Evolutionary conservation across 2,888 invertebrate species (phyloP), one percentile per base, ranked within the genome.

Genomic region (Sinohyriopsis cumingii): DNA sequence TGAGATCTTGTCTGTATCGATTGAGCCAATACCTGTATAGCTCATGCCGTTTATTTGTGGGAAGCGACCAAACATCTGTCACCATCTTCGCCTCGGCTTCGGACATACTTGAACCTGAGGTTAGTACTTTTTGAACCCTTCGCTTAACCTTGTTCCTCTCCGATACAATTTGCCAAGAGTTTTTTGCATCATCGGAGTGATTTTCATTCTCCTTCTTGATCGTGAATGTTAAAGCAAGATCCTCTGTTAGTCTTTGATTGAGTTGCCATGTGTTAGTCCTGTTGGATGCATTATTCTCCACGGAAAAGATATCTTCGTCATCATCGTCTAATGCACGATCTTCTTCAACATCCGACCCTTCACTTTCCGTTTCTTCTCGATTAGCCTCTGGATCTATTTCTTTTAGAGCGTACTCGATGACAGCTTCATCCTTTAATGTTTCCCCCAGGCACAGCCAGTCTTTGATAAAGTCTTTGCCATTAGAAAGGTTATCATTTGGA

Each of bases 1-100:
- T 62, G 15, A 86, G 53, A 9, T 66, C 19, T 1, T 61, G 24
- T n/a, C 72, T 67, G 67, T 84, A 82, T 62, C 68, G 63, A 5
- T 68, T n/a, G 12, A 87, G 69, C 91, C 91, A 91, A 66, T 77
- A 74, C 53, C 83, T 81, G 73, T 91, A 91, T 24, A 91, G 73
- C 12, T 82, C 86, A 91, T 91, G 91, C 66, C 91, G 87, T 9
- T 88, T 73, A 4, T 75, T 24, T 55, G 83, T 80, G 45, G 77
- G 53, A 25, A 88, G 74, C 28, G 77, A 69, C 80, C 88, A 80
- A 5, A 86, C 82, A 82, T 82, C 79, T 12, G n/a, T 28, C 18
- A 85, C 67, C 0, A 25, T 22, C 0, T 61, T 61, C 5, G 61
- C 79, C 65, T 84, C 81, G 7, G 72, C 72, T 22, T 67, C 67